Percentiles rank a stretch among this genome's conserved stretches.
Evolutionary conservation across 1,140 invertebrate genomes (phyloP).

Genomic region (Calliopsis andreniformis): DNA sequence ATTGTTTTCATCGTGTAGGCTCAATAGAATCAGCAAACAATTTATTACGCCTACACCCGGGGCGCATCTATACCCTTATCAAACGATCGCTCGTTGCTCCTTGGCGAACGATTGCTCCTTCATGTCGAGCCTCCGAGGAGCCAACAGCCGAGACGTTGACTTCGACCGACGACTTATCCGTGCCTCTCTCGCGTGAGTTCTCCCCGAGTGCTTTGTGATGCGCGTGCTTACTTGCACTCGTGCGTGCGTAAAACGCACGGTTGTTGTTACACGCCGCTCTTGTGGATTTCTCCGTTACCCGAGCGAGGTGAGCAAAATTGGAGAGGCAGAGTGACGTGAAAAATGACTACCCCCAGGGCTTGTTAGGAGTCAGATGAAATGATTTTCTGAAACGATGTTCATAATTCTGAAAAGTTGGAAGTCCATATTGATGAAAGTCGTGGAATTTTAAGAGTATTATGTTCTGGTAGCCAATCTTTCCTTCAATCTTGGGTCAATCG

Average conservation of each 20-base stretch:
- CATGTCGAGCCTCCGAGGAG: constrained; percentile 51
- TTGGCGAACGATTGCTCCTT: constrained; percentile 62
- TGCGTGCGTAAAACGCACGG: constrained; percentile 39
- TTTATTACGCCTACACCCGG: constrained; percentile 67
- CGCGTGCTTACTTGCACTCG: too few species aligned
- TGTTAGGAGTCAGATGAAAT: background rate
- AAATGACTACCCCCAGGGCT: background rate
- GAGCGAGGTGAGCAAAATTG: background rate
- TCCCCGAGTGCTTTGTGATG: background rate
- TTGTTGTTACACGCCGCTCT: constrained; percentile 10
- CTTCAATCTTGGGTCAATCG: too few species aligned
- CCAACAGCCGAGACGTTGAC: constrained; percentile 27
- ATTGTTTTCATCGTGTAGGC: constrained; percentile 64
- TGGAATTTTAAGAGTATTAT: background rate
- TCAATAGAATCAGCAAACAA: constrained; percentile 69
- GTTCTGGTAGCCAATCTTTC: too few species aligned
- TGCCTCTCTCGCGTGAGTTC: constrained; percentile 15
- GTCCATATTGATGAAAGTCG: background rate
- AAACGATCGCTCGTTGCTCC: constrained; percentile 60
- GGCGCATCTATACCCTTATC: constrained; percentile 67
- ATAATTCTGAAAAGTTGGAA: too few species aligned
- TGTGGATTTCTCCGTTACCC: constrained; percentile 20
- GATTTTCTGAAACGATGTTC: background rate
- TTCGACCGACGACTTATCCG: constrained; percentile 11
- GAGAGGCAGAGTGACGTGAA: background rate